A percentile compares a stretch with the other conserved stretches of the same genome.
phyloP scores from a whole-genome alignment of 2,888 invertebrate species.

The Caenorhabditis sp. region DNA sequence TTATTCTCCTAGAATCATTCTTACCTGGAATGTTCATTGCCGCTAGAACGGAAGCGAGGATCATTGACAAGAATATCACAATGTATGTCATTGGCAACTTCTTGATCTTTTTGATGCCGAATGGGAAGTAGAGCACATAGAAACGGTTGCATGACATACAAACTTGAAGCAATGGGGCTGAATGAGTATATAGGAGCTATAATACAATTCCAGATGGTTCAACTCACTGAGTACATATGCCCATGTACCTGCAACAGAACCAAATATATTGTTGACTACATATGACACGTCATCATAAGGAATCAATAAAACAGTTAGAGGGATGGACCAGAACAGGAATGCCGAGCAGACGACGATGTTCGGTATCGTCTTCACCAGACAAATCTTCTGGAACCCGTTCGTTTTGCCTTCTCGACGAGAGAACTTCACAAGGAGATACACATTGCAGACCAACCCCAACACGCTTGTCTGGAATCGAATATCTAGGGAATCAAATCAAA shows the following conservation, averaged over 20 bases:
- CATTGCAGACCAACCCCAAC: slow-evolving; percentile 30
- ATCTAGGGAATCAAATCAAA: too few relatives aligned
- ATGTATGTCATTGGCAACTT: neutral
- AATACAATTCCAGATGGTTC: too few relatives aligned
- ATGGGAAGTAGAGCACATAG: slow-evolving; percentile 26
- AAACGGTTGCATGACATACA: slow-evolving; percentile 33
- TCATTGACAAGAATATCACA: neutral
- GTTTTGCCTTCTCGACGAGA: neutral
- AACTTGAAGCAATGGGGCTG: slow-evolving; percentile 12
- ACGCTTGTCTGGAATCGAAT: slow-evolving; percentile 28
- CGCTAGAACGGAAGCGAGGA: neutral
- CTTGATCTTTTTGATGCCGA: slow-evolving; percentile 3
- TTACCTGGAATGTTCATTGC: slow-evolving; percentile 8
- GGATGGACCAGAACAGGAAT: slow-evolving; percentile 43
- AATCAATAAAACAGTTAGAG: slow-evolving; percentile 27
- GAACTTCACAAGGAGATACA: slow-evolving; percentile 30
- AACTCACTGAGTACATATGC: too few relatives aligned
- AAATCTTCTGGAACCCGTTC: slow-evolving; percentile 48
- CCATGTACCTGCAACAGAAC: too few relatives aligned
- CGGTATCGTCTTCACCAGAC: slow-evolving; percentile 32
- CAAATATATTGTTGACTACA: too few relatives aligned
- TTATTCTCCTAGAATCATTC: neutral
- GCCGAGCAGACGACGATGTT: slow-evolving; percentile 32
- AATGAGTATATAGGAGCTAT: too few relatives aligned
- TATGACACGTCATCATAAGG: too few relatives aligned